These are phyloP conservation scores for Harpagifer antarcticus DNA, from an alignment of 2,797 vertebrate species.

Conservation along the genomic window DNA sequence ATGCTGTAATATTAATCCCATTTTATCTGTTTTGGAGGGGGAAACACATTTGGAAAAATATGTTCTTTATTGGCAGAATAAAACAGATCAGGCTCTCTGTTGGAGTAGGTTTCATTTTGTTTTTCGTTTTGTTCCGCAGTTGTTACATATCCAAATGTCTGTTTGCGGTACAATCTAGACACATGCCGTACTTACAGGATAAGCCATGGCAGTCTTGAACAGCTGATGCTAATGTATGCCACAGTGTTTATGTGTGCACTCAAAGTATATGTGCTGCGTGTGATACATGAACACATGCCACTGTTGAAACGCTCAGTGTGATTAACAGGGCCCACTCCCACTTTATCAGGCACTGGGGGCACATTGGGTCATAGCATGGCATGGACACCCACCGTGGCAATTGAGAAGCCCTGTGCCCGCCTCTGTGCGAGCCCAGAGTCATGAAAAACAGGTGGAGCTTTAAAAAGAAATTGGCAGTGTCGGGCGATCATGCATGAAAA, in stretches of 20 bases:
- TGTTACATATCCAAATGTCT: constrained; percentile 62
- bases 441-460: constrained; percentile 77
- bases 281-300: constrained; percentile 41
- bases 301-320: constrained; percentile 55
- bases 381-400: constrained; percentile 55
- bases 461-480: constrained; percentile 60
- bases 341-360: constrained; percentile 69
- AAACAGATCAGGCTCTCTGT: constrained; percentile 38
- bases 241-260: constrained; percentile 61
- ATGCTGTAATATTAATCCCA: constrained; percentile 85
- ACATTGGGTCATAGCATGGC: constrained; percentile 68
- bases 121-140: constrained; percentile 80
- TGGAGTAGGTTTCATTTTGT: constrained; percentile 71
- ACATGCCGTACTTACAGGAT: constrained; percentile 59
- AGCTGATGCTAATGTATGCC: constrained; percentile 73
- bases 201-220: constrained; percentile 71
- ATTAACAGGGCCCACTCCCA: constrained; percentile 64
- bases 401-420: constrained; percentile 53
- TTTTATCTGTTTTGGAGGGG: constrained; percentile 74
- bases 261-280: constrained; percentile 51
- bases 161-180: constrained; percentile 45
- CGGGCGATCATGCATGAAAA: constrained; percentile 57
- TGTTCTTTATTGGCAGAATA: constrained; percentile 76
- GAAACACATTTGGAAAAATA: constrained; percentile 71
- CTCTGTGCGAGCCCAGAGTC: constrained; percentile 39